Base-by-base conservation (phyloP, 2,888 invertebrate species). In the Caenorhabditis zanzibari region DNA sequence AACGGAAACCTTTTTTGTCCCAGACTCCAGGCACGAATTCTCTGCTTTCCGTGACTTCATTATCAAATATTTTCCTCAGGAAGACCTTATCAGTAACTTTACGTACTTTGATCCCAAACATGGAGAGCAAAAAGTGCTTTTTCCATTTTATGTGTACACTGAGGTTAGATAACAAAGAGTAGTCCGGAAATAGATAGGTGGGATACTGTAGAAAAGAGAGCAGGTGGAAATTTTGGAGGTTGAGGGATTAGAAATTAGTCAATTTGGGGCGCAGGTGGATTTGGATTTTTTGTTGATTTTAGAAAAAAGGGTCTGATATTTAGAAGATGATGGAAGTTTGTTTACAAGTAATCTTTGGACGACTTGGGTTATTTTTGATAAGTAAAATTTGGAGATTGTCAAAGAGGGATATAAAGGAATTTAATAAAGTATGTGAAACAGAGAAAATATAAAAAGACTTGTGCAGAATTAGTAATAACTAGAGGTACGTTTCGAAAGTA, bases 81-180 rank as follows among this genome's bases (percentile, higher is more conserved):
- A n/a, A n/a, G n/a, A n/a, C n/a, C n/a, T n/a, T n/a, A n/a, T 52
- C 41, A 22, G 49, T 35, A 49, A 32, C 14, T 63, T 24, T 1
- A 38, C 47, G 73, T 74, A 56, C 74, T 74, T 74, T 74, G 74
- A 64, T 28, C 74, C 32, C 16, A 44, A 14, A 4, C 5, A 14
- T 22, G 24, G 9, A 22, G 64, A 41, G 54, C 74, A 64, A 56
- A 63, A 63, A 69, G 56, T 6, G 32, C 38, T 38, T 38, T 32
- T n/a, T n/a, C n/a, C 32, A 32, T 6, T 4, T 14, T 44, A 14
- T 44, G 44, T 59, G 72, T 72, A 72, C 72, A 72, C 14, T 52
- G 72, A 59, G 22, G 58, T 24, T n/a, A 24, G 26, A 26, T 26
- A 54, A 1, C 26, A 14, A n/a, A 49, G 19, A 49, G 7, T 7